Evolutionary conservation across 2,888 invertebrate genomes (phyloP), one percentile per base, ranked within the genome.

Genomic region (Apodemia mormo): DNA sequence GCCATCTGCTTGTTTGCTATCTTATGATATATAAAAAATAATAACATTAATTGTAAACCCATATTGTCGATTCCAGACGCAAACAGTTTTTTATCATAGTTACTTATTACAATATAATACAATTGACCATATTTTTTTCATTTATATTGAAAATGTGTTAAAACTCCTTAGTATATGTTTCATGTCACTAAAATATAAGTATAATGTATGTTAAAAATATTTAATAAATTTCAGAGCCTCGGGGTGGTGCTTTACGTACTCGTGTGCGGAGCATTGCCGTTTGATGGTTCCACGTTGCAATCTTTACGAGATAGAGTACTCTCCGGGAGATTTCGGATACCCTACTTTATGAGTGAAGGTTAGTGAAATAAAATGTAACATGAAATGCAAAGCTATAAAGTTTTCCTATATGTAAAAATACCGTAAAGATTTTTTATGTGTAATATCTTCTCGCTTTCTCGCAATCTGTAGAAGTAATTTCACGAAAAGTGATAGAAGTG

Each of bases 281-380:
- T 99, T 88, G 99, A 99, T 89, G 98, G 98, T 76, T 97, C 97
- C 81, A 98, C 98, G 70, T 94, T 99, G 73, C 98, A 98, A 87
- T 96, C 97, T 71, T 94, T 99, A 76, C 94, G 98, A 80, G 98
- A 97, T 94, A 95, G 98, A 76, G 99, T 99, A 73, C 95, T 99
- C 67, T 97, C 98, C 70, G 99, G 99, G 74, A 95, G 98, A 87
- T 99, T 99, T 94, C 95, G 99, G 85, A 98, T 99, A 89, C 99
- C 99, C 71, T 99, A 97, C 94, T 99, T 98, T 94, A 98, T 99
- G 98, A 98, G 98, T 84, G 97, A 97, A 94, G 98, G 98, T 98
- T 90, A 94, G 94, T 83, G 22, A 8, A 68, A 37, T 43, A 29
- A 52, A 43, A 29, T 54, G 30, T 56, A 52, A 67, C 29, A 29